Conservation (phyloP, 2,797 vertebrate species). For the Darevskia nairensis region DNA sequence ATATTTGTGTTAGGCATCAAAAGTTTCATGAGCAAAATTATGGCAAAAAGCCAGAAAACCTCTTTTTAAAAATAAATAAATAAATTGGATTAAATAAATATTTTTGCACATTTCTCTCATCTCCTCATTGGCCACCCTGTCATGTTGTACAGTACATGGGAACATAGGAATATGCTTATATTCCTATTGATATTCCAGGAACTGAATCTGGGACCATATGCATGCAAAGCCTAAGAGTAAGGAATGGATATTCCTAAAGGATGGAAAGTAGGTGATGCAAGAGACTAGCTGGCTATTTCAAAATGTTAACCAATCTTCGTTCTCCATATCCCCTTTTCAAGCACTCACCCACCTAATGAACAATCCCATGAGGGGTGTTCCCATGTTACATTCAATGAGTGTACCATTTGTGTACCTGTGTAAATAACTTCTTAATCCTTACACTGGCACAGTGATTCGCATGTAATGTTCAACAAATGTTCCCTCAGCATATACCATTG, state of each 20-base stretch:
- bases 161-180: too few relatives aligned
- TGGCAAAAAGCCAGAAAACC: conserved; percentile 60
- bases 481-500: too few relatives aligned
- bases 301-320: background rate
- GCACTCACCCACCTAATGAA: background rate
- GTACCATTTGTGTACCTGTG: too few relatives aligned
- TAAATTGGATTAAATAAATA: background rate
- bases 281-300: background rate
- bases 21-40: conserved; percentile 16
- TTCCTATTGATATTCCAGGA: too few relatives aligned
- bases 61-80: conserved; percentile 62
- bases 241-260: conserved; percentile 57
- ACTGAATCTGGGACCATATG: too few relatives aligned
- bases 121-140: conserved; percentile 43
- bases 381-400: background rate
- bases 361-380: background rate
- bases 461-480: too few relatives aligned
- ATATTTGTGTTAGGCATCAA: background rate
- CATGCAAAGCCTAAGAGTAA: background rate
- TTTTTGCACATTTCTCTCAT: conserved; percentile 14
- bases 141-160: conserved; percentile 13
- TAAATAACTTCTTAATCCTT: too few relatives aligned
- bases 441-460: too few relatives aligned
- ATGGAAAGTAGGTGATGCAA: conserved; percentile 42
- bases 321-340: background rate